Evolutionary conservation across 1,140 invertebrate species (phyloP).

Genomic region (Ericerus pela): DNA sequence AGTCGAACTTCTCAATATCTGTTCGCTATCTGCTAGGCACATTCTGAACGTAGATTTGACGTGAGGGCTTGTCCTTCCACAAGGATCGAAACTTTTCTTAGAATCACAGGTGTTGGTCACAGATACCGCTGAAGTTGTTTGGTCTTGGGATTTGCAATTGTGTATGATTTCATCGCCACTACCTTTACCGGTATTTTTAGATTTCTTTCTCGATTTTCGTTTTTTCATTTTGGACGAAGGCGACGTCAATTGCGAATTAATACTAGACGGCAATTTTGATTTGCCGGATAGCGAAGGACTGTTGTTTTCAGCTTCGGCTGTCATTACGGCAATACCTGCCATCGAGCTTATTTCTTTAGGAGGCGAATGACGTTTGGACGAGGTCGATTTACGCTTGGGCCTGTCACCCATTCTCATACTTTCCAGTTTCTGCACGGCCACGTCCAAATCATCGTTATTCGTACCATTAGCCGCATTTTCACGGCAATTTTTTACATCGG

Average conservation of each 20-base stretch:
- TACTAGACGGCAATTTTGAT: neutral
- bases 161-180: neutral
- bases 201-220: neutral
- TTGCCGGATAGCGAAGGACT: no score
- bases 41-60: neutral
- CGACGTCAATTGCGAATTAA: neutral
- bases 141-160: neutral
- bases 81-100: neutral
- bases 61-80: neutral
- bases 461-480: no score
- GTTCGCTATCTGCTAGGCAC: no score
- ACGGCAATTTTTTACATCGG: no score
- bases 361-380: neutral
- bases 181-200: neutral
- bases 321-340: no score
- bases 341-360: neutral
- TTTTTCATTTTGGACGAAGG: neutral
- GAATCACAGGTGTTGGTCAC: conserved; percentile 4
- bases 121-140: neutral
- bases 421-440: conserved; percentile 1
- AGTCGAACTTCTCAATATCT: no score
- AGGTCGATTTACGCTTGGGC: neutral
- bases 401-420: neutral
- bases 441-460: neutral
- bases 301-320: neutral